phyloP scores from a whole-genome alignment of 2,113 vertebrate genomes.

The Pristiophorus japonicus region DNA sequence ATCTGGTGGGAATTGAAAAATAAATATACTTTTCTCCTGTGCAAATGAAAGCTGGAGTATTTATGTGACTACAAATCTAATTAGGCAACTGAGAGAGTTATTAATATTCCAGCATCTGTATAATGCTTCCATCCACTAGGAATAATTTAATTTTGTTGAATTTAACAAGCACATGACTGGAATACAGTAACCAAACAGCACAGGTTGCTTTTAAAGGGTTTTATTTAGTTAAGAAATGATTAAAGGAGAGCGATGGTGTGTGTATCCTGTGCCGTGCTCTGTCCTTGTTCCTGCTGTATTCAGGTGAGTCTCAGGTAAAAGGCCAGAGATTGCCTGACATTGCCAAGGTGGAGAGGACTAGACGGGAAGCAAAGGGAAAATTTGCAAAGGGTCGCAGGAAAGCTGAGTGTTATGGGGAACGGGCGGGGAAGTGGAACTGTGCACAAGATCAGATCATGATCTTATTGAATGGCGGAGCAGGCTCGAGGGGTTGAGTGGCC shows the following conservation, averaged over 20 bases:
- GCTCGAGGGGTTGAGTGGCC: too few relatives aligned
- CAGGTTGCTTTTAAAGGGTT: not conserved
- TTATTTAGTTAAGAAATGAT: not conserved
- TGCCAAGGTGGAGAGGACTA: not conserved
- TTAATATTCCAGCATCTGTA: conserved; percentile 32
- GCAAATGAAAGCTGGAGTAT: conserved; percentile 3
- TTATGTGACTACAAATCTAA: conserved; percentile 33
- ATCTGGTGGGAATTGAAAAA: conserved; percentile 24
- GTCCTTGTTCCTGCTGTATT: not conserved
- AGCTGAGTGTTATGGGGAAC: too few relatives aligned
- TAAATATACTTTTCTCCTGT: conserved; percentile 5
- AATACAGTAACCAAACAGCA: not conserved
- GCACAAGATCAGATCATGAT: too few relatives aligned
- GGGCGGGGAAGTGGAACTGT: too few relatives aligned
- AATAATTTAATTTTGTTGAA: conserved; percentile 33
- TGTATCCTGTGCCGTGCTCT: not conserved
- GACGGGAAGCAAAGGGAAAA: not conserved
- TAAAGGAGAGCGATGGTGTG: not conserved
- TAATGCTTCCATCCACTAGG: conserved; percentile 9
- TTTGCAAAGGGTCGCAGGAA: too few relatives aligned
- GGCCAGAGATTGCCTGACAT: not conserved
- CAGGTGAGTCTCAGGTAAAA: not conserved
- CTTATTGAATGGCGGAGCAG: too few relatives aligned
- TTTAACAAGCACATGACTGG: conserved; percentile 20
- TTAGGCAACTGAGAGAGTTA: conserved; percentile 6